Evolutionary conservation across 2,888 invertebrate species (phyloP), one percentile per base, ranked within the genome.

Genomic region (Hypomecis atomaria): DNA sequence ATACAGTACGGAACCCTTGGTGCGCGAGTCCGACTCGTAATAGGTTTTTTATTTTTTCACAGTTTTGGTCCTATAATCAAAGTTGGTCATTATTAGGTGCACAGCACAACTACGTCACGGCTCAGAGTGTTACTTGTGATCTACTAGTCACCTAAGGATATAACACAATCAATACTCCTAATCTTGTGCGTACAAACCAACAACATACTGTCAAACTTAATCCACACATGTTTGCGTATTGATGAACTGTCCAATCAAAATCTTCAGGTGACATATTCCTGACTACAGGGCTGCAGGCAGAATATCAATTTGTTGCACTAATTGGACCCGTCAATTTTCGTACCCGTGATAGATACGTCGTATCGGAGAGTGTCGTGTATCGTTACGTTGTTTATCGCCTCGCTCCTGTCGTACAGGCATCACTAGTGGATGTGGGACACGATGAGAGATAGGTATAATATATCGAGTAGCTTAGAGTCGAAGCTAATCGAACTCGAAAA

Each of bases 341-440:
- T 9, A 23, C 23, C 23, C 37, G 4, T 11, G 37, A 37, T 37
- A 5, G 8, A 37, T 34, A 10, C 45, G 11, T 9, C 5, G 37
- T 6, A 45, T 36, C 37, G 36, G n/a, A 0, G 8, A n/a, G 44
- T 43, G 37, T 55, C 55, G n/a, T n/a, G 54, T 54, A 33, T 7
- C 36, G 43, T 8, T 7, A 34, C 36, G 36, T 37, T 55, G 45
- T 55, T 55, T 45, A 55, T 55, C 44, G 13, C 44, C 13, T 36
- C n/a, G 13, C 55, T 13, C 13, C 23, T 55, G 37, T 45, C 55
- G 36, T 11, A 55, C 45, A 44, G 44, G 10, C 37, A 45, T 13
- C 37, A 37, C 13, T 49, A 37, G 11, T 5, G 36, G 5, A 33
- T 43, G 36, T 36, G 34, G 54, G 45, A 34, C 34, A 34, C 6